phyloP scores from a whole-genome alignment of 2,113 vertebrate genomes.

The Gadus chalcogrammus region DNA sequence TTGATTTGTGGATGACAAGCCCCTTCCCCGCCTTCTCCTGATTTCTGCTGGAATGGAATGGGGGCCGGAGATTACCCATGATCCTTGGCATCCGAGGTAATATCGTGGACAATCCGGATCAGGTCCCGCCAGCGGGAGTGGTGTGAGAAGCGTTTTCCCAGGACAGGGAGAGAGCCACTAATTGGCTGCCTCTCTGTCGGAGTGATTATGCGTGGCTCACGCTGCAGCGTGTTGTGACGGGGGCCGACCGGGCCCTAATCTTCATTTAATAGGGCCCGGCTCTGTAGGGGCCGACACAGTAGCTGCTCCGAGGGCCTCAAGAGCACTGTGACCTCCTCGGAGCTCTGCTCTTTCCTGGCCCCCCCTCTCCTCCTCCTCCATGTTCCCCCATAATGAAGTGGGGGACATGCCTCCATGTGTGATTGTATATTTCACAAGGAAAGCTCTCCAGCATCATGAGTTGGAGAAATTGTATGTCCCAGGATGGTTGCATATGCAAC shows the following conservation, averaged over 20 bases:
- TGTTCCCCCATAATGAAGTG: neutral
- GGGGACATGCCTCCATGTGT: neutral
- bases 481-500: neutral
- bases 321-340: conserved; percentile 32
- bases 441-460: neutral
- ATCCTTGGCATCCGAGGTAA: conserved; percentile 53
- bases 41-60: conserved; percentile 49
- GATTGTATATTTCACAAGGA: neutral
- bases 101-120: conserved; percentile 62
- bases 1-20: conserved; percentile 44
- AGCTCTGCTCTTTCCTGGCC: neutral
- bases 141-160: conserved; percentile 60
- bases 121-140: conserved; percentile 58
- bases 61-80: conserved; percentile 54
- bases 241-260: conserved; percentile 69
- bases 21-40: conserved; percentile 28
- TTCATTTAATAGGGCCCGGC: conserved; percentile 77
- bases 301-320: conserved; percentile 51
- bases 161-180: conserved; percentile 65
- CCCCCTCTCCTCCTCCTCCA: neutral
- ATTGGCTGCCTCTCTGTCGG: conserved; percentile 66
- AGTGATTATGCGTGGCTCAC: conserved; percentile 65
- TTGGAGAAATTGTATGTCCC: neutral
- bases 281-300: conserved; percentile 61
- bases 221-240: conserved; percentile 65